Evolutionary conservation across 2,113 vertebrate genomes (phyloP).

Genomic region (Diglossa brunneiventris): DNA sequence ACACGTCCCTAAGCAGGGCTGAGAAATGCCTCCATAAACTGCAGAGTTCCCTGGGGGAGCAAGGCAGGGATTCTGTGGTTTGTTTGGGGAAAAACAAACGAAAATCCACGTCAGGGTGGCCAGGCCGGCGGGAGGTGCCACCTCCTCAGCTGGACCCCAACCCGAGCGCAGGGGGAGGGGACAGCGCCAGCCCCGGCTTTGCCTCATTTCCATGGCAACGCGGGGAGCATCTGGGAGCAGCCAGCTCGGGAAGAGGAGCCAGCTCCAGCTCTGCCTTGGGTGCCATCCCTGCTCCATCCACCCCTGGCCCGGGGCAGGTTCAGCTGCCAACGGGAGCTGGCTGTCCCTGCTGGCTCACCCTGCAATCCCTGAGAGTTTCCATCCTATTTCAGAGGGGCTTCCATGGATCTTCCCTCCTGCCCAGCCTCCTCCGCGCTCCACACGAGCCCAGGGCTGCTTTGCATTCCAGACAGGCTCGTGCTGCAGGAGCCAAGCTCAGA

Average conservation of each 20-base stretch:
- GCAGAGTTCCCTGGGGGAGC: not conserved
- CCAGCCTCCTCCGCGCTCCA: not conserved
- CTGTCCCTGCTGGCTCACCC: not conserved
- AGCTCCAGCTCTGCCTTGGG: not conserved
- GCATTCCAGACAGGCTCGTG: not conserved
- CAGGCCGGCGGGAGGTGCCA: accelerated
- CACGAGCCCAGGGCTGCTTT: not conserved
- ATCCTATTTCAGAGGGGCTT: not conserved
- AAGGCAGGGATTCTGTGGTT: too few relatives aligned
- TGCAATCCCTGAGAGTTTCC: not conserved
- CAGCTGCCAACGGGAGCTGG: not conserved
- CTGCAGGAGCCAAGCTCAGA: not conserved
- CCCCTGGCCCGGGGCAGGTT: not conserved
- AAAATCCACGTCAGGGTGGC: not conserved
- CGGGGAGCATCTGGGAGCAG: not conserved
- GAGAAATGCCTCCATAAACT: not conserved
- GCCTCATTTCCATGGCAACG: not conserved
- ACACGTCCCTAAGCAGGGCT: not conserved
- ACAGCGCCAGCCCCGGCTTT: not conserved
- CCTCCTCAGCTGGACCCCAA: not conserved
- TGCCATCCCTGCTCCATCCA: not conserved
- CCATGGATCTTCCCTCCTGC: conserved; percentile 9
- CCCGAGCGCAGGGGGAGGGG: accelerated
- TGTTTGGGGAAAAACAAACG: not conserved
- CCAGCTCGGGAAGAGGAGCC: not conserved